Evolutionary conservation across 2,113 vertebrate species (phyloP).

Genomic region (Pseudopipra pipra): DNA sequence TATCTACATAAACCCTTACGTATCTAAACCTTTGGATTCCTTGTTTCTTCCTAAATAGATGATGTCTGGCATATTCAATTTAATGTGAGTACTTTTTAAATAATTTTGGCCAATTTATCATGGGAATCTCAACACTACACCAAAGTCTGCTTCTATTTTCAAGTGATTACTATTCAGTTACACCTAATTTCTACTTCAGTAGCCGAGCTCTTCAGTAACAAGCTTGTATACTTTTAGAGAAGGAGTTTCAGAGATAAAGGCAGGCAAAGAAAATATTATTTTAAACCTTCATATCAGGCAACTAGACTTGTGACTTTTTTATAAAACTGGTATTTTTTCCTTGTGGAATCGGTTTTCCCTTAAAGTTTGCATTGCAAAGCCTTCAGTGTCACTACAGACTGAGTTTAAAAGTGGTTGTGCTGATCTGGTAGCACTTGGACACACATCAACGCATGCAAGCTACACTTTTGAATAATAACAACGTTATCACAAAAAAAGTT

Average conservation of each 20-base stretch:
- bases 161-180: not conserved
- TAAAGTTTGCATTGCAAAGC: not conserved
- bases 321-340: not conserved
- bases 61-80: not conserved
- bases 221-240: not conserved
- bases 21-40: not conserved
- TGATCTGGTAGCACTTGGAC: not conserved
- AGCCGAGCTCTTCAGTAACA: not conserved
- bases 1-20: not conserved
- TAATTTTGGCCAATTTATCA: not conserved
- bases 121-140: not conserved
- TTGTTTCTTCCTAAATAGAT: not conserved
- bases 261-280: not conserved
- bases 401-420: not conserved
- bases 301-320: not conserved
- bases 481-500: not conserved
- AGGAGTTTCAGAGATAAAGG: not conserved
- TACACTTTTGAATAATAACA: not conserved
- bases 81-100: not conserved
- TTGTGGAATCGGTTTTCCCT: not conserved
- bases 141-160: not conserved
- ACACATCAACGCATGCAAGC: not conserved
- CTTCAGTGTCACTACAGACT: not conserved
- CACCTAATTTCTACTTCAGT: not conserved
- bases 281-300: not conserved